phyloP scores from a whole-genome alignment of 2,888 invertebrate genomes.

The Cremastobaeus sp. region DNA sequence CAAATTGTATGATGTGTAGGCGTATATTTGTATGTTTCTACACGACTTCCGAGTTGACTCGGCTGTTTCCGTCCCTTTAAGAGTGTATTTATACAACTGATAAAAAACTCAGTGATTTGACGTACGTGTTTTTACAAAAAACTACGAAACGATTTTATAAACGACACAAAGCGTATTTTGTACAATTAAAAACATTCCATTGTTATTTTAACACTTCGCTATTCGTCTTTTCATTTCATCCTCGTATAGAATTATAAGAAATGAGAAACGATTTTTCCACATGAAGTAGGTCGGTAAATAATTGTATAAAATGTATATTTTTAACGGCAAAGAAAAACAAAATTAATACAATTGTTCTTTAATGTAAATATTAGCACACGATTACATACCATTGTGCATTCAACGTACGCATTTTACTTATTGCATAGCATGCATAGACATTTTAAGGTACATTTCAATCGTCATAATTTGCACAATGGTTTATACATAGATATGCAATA shows the following conservation, averaged over 20 bases:
- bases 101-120: constrained; percentile 27
- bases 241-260: too few species aligned
- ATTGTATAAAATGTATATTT: constrained; percentile 27
- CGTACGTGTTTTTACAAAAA: not conserved
- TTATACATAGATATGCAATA: too few species aligned
- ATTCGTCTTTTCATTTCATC: too few species aligned
- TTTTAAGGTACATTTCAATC: too few species aligned
- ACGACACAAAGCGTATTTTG: not conserved
- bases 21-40: constrained; percentile 27
- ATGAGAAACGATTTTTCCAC: too few species aligned
- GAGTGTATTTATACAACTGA: constrained; percentile 11
- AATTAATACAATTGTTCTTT: not conserved
- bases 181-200: constrained; percentile 1
- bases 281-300: not conserved
- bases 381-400: too few species aligned
- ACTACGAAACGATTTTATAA: not conserved
- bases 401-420: too few species aligned
- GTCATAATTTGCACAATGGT: too few species aligned
- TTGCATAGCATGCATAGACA: too few species aligned
- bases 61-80: constrained; percentile 46
- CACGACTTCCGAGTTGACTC: constrained; percentile 26
- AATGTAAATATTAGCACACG: too few species aligned
- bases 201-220: not conserved
- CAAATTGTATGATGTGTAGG: constrained; percentile 26
- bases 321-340: constrained; percentile 18